Evolutionary conservation across 1,140 invertebrate species (phyloP), one percentile per base, ranked within the genome.

Genomic region (Polypedilum vanderplanki): DNA sequence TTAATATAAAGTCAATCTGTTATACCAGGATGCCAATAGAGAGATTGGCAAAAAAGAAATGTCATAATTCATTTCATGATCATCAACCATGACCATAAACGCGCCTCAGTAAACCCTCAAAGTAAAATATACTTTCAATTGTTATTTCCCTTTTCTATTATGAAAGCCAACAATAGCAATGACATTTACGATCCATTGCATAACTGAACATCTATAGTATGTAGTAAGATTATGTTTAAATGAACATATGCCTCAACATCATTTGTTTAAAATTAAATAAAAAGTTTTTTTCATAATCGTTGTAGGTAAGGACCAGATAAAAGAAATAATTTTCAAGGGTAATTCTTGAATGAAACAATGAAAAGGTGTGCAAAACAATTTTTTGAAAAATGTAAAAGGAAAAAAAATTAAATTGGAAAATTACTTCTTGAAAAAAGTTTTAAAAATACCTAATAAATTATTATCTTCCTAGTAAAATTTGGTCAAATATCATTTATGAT

Each of bases 1-100:
- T 33, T 33, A 33, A 33, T 33, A 33, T 33, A 33, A 33, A 33
- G 24, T 33, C 24, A 33, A 33, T 33, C 24, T 33, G 24, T 33
- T 33, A 33, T 33, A 33, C 24, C 24, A 33, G 24, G 24, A 33
- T 33, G 24, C 24, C 24, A 33, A n/a, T 57, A 57, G 4, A 57
- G 46, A n/a, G n/a, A 22, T 70, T 70, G 65, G 20, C 17, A 20
- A 70, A 70, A n/a, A 70, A 22, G 15, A 18, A 70, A 57, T 15
- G 46, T 57, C 65, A 70, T 70, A 70, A 20, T 70, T 70, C 65
- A 70, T 70, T 70, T 70, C 17, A 22, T 70, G 65, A 70, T 70
- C 65, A 70, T 22, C 17, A 18, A 70, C 65, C 65, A 70, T 70
- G 65, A 70, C 65, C 65, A 70, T 70, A 70, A 70, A 18, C 65